Conservation (phyloP, 2,797 vertebrate species). For the Poeciliopsis infans region DNA sequence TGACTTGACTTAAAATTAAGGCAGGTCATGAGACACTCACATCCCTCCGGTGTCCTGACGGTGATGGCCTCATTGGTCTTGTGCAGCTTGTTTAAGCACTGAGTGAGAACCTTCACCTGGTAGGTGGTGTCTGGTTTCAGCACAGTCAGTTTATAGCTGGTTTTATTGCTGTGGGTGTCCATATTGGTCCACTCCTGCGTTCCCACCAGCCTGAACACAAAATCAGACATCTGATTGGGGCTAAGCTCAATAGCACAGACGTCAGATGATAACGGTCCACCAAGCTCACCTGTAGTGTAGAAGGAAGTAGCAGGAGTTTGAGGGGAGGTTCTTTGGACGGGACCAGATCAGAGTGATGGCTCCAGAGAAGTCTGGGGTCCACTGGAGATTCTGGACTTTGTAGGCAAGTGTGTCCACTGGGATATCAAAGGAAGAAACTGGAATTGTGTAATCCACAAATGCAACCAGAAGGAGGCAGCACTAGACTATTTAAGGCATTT, state of each 20-base stretch:
- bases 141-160: constrained; percentile 86
- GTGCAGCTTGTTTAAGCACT: constrained; percentile 90
- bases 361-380: constrained; percentile 89
- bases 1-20: not conserved
- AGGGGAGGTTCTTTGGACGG: constrained; percentile 90
- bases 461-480: constrained; percentile 37
- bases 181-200: constrained; percentile 88
- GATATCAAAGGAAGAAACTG: not conserved
- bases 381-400: constrained; percentile 95
- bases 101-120: constrained; percentile 94
- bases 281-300: constrained; percentile 88
- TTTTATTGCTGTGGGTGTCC: constrained; percentile 96
- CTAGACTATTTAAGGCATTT: not conserved
- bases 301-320: constrained; percentile 87
- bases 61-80: constrained; percentile 91
- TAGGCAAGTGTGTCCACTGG: constrained; percentile 88
- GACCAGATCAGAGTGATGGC: constrained; percentile 91
- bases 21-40: constrained; percentile 80
- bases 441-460: not conserved
- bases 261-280: not conserved
- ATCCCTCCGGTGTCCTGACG: constrained; percentile 89
- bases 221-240: not conserved
- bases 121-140: constrained; percentile 93
- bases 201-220: constrained; percentile 83
- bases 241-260: not conserved